phyloP scores from a whole-genome alignment of 2,113 vertebrate species.

The Vireo altiloquus region DNA sequence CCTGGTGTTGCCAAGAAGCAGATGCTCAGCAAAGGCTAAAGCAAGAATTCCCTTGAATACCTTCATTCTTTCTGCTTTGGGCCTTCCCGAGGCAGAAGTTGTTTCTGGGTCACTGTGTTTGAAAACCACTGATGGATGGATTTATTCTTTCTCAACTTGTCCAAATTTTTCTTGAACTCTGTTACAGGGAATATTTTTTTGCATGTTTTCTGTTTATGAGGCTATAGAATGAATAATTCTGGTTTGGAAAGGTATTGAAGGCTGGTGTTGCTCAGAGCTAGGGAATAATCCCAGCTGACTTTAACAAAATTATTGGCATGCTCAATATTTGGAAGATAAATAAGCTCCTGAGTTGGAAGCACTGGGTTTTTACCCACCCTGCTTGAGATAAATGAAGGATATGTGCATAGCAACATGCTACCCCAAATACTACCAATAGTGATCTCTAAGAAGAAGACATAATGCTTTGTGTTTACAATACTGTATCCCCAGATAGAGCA shows the following conservation, averaged over 20 bases:
- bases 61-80: neutral
- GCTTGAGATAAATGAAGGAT: neutral
- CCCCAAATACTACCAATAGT: neutral
- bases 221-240: neutral
- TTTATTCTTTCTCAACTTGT: neutral
- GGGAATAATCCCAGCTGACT: neutral
- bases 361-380: neutral
- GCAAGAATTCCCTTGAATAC: neutral
- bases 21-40: neutral
- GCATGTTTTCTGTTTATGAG: neutral
- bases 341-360: neutral
- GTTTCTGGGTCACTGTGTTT: neutral
- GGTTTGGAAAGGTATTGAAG: neutral
- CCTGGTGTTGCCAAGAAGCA: neutral
- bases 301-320: neutral
- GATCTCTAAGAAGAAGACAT: neutral
- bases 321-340: neutral
- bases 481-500: neutral
- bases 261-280: neutral
- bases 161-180: neutral
- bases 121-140: neutral
- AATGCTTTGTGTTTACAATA: neutral
- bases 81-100: neutral
- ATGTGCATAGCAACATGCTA: neutral
- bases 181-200: neutral